These are phyloP conservation scores for Cephalopholis sonnerati DNA, from an alignment of 2,113 vertebrate species.

Conservation along the genomic window DNA sequence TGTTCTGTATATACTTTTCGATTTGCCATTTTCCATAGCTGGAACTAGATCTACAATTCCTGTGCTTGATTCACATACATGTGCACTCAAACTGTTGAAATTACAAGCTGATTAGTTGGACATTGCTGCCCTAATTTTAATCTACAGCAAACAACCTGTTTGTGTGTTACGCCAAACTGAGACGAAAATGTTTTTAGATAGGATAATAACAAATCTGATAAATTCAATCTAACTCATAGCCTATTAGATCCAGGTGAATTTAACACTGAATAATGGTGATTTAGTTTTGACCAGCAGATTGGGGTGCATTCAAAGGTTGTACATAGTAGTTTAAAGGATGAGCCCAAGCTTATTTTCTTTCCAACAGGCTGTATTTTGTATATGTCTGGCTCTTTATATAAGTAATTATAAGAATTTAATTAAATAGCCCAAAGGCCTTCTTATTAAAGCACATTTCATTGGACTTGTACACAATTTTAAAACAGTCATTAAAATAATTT, in stretches of 20 bases:
- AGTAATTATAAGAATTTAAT: neutral
- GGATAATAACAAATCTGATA: slow-evolving; percentile 81
- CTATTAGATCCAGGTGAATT: slow-evolving; percentile 82
- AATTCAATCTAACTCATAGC: slow-evolving; percentile 70
- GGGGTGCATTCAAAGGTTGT: slow-evolving; percentile 69
- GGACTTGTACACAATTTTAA: neutral
- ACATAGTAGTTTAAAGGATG: slow-evolving; percentile 36
- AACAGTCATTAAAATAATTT: neutral
- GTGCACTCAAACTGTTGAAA: slow-evolving; percentile 33
- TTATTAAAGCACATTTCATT: neutral
- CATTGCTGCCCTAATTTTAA: slow-evolving; percentile 59
- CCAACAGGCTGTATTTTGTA: slow-evolving; percentile 5
- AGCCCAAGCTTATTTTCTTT: slow-evolving; percentile 36
- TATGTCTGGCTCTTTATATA: neutral
- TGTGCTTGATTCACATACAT: neutral
- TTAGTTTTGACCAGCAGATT: slow-evolving; percentile 68
- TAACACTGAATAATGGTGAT: slow-evolving; percentile 78
- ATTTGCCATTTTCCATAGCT: neutral
- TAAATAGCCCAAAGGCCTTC: neutral
- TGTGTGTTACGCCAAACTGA: slow-evolving; percentile 45
- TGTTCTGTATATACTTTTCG: too few relatives aligned
- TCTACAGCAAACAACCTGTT: slow-evolving; percentile 62
- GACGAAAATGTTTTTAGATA: slow-evolving; percentile 74
- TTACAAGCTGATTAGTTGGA: slow-evolving; percentile 74
- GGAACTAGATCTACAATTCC: neutral